Conservation (phyloP, 2,113 vertebrate genomes). For the Silurus meridionalis region DNA sequence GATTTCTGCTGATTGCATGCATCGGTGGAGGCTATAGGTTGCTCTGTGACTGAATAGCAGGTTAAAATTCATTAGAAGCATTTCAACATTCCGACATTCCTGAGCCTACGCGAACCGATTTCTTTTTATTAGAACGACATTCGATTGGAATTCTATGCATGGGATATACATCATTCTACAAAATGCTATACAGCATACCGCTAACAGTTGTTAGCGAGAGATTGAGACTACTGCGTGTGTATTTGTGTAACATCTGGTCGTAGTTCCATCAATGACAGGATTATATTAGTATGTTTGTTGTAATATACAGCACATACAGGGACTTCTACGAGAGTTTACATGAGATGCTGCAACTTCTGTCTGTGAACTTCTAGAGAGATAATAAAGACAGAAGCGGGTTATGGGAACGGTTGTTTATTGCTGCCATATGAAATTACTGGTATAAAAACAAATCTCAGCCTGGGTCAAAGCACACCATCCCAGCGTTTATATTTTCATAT, state of each 20-base stretch:
- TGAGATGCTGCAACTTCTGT: not conserved
- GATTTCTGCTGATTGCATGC: conserved; percentile 13
- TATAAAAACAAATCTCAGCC: not conserved
- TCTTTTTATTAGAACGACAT: not conserved
- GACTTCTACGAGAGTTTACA: not conserved
- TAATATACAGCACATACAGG: not conserved
- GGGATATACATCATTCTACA: no score
- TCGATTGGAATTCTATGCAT: not conserved
- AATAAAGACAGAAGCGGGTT: not conserved
- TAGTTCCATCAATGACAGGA: not conserved
- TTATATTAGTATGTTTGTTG: not conserved
- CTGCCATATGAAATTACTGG: not conserved
- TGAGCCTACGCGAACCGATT: no score
- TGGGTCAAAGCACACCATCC: not conserved
- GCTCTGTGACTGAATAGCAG: conserved; percentile 1
- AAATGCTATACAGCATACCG: no score
- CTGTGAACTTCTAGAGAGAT: not conserved
- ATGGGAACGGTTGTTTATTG: not conserved
- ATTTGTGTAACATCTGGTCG: not conserved
- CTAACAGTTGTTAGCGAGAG: no score
- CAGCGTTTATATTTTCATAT: not conserved
- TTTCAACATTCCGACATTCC: not conserved
- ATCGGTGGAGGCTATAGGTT: not conserved
- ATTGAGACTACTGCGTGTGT: not conserved
- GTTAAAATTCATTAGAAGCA: not conserved